Conservation (phyloP, 2,797 vertebrate genomes). For the Ispidina lecontei region DNA sequence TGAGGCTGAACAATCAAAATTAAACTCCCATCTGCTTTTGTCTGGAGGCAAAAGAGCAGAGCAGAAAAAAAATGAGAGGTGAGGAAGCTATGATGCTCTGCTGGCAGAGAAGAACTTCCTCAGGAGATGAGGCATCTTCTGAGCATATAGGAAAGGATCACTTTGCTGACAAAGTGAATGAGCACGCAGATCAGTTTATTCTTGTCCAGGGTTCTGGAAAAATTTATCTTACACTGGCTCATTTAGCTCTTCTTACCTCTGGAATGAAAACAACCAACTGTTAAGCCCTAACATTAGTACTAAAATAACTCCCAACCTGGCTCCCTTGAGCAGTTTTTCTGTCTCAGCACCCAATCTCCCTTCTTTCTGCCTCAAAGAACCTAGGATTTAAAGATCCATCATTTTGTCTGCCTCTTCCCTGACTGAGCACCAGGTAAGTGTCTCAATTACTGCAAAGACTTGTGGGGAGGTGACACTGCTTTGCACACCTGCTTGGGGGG, state of each 20-base stretch:
- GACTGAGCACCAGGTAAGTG: background rate
- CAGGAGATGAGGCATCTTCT: background rate
- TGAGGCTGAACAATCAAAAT: slow-evolving; percentile 3
- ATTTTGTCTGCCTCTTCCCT: background rate
- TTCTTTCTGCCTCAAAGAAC: background rate
- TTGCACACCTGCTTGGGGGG: background rate
- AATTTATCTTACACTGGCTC: background rate
- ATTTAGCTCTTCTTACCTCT: background rate
- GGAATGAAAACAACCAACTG: background rate
- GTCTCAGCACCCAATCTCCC: background rate
- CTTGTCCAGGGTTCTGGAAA: background rate
- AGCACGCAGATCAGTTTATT: background rate
- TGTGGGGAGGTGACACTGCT: background rate
- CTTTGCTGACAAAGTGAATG: background rate
- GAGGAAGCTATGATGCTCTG: background rate
- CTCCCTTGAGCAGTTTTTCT: background rate
- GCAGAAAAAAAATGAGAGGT: slow-evolving; percentile 18
- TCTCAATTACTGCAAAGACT: background rate
- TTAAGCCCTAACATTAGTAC: background rate
- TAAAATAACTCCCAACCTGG: background rate
- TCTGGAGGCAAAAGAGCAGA: slow-evolving; percentile 25
- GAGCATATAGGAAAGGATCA: background rate
- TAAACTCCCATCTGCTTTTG: slow-evolving; percentile 35
- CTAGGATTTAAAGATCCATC: background rate
- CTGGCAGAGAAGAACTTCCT: background rate